A percentile compares a stretch with the other conserved stretches of the same genome.
phyloP scores from a whole-genome alignment of 2,888 invertebrate genomes.

The Hecatera dysodea region DNA sequence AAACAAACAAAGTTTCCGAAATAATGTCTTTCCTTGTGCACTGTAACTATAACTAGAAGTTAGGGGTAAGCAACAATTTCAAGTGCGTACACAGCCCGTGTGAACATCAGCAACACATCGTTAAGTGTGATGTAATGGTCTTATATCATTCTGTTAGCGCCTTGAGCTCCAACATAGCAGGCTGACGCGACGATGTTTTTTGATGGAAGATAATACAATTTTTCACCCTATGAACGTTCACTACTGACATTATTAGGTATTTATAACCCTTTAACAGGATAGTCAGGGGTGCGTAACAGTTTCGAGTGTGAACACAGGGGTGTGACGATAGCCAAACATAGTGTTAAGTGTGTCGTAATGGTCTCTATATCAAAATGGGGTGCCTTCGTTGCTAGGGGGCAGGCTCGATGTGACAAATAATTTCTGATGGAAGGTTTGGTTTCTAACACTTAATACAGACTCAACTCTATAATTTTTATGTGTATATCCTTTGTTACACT shows the following conservation, averaged over 20 bases:
- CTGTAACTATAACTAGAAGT: neutral
- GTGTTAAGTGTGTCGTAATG: conserved; percentile 79
- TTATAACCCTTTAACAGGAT: conserved; percentile 12
- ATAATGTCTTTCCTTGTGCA: neutral
- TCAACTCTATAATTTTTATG: too few species aligned
- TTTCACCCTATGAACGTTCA: neutral
- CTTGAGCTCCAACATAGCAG: neutral
- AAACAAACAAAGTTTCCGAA: neutral
- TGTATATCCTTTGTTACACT: too few species aligned
- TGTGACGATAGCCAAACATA: conserved; percentile 73
- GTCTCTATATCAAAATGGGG: conserved; percentile 73
- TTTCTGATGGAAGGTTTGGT: neutral
- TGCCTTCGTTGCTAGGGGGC: conserved; percentile 10
- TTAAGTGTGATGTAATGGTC: conserved; percentile 3
- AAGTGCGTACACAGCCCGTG: conserved; percentile 28
- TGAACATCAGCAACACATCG: conserved; percentile 19
- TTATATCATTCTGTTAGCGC: neutral
- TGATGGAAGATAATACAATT: neutral
- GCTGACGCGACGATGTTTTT: conserved; percentile 2
- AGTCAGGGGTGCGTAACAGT: conserved; percentile 26
- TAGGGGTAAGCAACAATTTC: conserved; percentile 21
- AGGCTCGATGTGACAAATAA: neutral
- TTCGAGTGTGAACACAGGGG: conserved; percentile 40
- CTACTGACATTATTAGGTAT: conserved; percentile 24
- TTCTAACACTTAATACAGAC: too few species aligned